Evolutionary conservation across 1,140 invertebrate species (phyloP), one percentile per base, ranked within the genome.

Genomic region (Diorhabda carinulata): DNA sequence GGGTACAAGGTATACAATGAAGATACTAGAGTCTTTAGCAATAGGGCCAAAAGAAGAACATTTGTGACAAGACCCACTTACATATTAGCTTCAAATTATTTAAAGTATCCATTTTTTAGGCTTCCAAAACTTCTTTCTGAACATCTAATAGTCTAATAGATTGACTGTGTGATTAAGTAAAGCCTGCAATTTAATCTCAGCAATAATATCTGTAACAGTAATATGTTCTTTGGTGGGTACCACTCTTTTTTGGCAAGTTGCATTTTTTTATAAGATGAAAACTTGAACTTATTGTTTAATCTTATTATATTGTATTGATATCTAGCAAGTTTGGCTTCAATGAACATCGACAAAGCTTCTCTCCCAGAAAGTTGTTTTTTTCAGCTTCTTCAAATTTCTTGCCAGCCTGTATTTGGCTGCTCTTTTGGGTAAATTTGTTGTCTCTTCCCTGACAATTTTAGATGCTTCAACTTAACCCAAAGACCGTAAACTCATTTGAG

Each of bases 181-280:
- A 66, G 64, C 58, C 64, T 76, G 72, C 44, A 76, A 43, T 60
- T 62, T 60, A 57, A 75, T 69, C 70, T 72, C 61, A 44, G 64
- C 70, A 61, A 43, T 43, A 67, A 8, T 60, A 61, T 75, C 70
- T 52, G 47, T 52, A n/a, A 52, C n/a, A 2, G 47, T 52, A 52
- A 52, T 52, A 4, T 52, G 2, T 8, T 6, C n/a, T 6, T n/a
- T 6, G 6, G 47, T 52, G 47, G 47, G n/a, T 52, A 52, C 6
- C 47, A 52, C 6, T n/a, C 6, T 2, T 52, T 52, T 52, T 52
- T 52, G 6, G 47, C 47, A 8, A 8, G 6, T 52, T 8, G 9
- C 47, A 52, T 9, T 5, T 52, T 52, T 2, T 52, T 3, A 52
- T 52, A 52, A 3, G 47, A 52, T 52, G 47, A 2, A 52, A 2